Percentiles rank a stretch among this genome's conserved stretches.
Conservation (phyloP, 2,888 invertebrate genomes). For the Dascillus cervinus region DNA sequence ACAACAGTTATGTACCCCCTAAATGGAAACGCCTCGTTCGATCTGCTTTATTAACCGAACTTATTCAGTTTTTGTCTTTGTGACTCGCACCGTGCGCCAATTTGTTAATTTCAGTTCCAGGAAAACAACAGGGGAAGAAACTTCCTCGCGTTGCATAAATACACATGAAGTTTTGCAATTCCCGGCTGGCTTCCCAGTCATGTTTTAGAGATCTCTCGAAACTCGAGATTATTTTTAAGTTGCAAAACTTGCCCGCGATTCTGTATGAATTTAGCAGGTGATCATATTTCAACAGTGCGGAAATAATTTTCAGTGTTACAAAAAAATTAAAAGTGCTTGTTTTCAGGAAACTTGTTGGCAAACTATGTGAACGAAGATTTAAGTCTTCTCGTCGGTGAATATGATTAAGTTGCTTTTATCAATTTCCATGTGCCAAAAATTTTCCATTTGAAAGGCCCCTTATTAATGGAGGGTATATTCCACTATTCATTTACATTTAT, state of each 20-base stretch:
- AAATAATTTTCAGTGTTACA: no score
- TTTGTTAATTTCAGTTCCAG: no score
- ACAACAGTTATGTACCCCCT: conserved; percentile 20
- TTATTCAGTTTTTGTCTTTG: conserved; percentile 37
- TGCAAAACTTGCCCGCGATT: conserved; percentile 33
- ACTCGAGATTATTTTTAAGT: conserved; percentile 34
- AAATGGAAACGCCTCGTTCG: conserved; percentile 33
- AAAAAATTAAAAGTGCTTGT: no score
- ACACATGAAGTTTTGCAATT: conserved; percentile 28
- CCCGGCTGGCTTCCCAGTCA: conserved; percentile 33
- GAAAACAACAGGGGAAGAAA: no score
- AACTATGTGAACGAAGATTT: no score
- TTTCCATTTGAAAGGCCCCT: no score
- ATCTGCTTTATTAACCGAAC: conserved; percentile 37
- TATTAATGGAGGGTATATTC: no score
- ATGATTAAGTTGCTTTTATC: no score
- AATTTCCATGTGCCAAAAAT: no score
- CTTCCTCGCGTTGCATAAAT: conserved; percentile 26
- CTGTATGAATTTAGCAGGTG: conserved; percentile 27
- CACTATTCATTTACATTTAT: conserved; percentile 17
- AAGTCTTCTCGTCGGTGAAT: no score
- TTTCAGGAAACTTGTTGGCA: no score
- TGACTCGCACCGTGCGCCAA: conserved; percentile 38
- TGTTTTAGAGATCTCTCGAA: conserved; percentile 31
- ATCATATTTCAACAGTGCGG: no score